Evolutionary conservation across 2,797 vertebrate species (phyloP).

Genomic region (Spinus olivaceus): DNA sequence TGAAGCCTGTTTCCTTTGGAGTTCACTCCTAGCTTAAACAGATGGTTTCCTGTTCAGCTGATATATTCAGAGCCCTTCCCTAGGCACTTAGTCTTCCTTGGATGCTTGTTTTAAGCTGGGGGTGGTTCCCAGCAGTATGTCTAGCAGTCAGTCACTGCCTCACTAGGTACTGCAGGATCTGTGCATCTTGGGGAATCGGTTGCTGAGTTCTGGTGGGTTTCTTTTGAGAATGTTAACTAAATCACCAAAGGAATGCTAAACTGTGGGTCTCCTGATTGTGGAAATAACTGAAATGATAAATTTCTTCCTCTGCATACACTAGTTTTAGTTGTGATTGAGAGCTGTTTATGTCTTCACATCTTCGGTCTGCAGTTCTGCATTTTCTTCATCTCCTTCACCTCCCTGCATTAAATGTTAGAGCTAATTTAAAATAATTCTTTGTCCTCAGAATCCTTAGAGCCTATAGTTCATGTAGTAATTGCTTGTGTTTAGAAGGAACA

Average conservation of each 20-base stretch:
- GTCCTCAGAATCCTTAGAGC: neutral
- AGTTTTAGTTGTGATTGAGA: neutral
- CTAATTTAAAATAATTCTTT: slow-evolving; percentile 1
- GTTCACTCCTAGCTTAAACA: neutral
- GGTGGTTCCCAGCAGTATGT: neutral
- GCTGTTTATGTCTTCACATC: neutral
- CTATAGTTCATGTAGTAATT: slow-evolving; percentile 9
- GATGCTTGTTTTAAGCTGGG: neutral
- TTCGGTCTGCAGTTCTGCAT: neutral
- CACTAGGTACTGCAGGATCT: neutral
- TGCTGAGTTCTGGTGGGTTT: neutral
- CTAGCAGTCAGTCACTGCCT: neutral
- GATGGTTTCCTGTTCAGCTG: neutral
- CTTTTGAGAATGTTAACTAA: neutral
- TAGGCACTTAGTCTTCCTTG: neutral
- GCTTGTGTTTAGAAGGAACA: neutral
- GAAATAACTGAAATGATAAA: neutral
- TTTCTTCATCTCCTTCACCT: neutral
- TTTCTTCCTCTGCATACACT: neutral
- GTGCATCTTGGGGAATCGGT: neutral
- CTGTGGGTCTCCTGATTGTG: neutral
- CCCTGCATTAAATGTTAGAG: neutral
- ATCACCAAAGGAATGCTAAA: neutral
- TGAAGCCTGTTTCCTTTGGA: neutral
- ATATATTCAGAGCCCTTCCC: neutral